These are phyloP conservation scores for Anoplophora glabripennis DNA, from an alignment of 1,140 invertebrate genomes.

Conservation along the genomic window DNA sequence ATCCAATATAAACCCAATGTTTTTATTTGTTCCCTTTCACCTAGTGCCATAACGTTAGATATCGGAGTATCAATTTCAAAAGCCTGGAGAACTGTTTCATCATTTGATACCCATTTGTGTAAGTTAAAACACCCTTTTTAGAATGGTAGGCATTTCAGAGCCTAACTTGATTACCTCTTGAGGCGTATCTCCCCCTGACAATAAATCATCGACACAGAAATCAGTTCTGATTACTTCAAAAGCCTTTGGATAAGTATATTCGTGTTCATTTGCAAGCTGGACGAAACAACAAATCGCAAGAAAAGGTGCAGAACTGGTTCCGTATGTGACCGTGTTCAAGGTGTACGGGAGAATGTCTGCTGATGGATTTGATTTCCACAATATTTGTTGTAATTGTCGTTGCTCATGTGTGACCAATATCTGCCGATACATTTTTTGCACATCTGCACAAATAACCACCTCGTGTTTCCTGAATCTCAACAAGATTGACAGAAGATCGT, in stretches of 20 bases:
- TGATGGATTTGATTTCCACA: conserved; percentile 19
- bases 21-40: background rate
- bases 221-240: conserved; percentile 25
- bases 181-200: conserved; percentile 33
- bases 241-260: background rate
- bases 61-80: too few relatives aligned
- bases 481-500: conserved; percentile 41
- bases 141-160: too few relatives aligned
- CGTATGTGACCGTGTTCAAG: conserved; percentile 35
- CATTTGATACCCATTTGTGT: conserved; percentile 47
- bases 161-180: conserved; percentile 24
- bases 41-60: too few relatives aligned
- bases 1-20: conserved; percentile 34
- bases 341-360: conserved; percentile 30
- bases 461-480: conserved; percentile 40
- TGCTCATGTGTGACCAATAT: conserved; percentile 33
- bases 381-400: conserved; percentile 33
- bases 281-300: conserved; percentile 26
- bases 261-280: conserved; percentile 21
- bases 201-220: conserved; percentile 48
- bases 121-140: conserved; percentile 39
- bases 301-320: conserved; percentile 22
- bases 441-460: conserved; percentile 36
- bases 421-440: conserved; percentile 46
- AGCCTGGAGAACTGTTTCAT: background rate